Conservation (phyloP, 1,140 invertebrate species). For the Pogonomyrmex barbatus region DNA sequence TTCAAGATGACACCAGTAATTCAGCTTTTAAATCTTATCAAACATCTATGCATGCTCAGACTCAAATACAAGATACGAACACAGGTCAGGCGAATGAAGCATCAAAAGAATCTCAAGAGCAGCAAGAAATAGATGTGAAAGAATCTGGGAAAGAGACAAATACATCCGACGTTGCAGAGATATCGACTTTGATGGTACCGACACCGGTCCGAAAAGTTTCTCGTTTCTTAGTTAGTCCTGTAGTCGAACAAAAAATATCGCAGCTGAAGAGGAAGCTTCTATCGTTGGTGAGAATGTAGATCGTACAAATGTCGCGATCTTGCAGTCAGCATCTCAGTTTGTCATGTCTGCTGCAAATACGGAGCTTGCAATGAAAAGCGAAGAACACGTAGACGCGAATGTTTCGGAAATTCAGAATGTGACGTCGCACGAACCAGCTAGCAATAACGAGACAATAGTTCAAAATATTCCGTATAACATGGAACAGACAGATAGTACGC, state of each 20-base stretch:
- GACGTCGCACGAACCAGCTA: slow-evolving; percentile 22
- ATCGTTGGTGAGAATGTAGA: slow-evolving; percentile 34
- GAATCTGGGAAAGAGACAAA: slow-evolving; percentile 68
- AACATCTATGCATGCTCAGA: slow-evolving; percentile 28
- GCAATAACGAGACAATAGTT: slow-evolving; percentile 36
- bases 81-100: slow-evolving; percentile 36
- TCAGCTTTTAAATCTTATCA: slow-evolving; percentile 59
- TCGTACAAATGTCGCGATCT: slow-evolving; percentile 19
- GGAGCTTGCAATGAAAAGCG: slow-evolving; percentile 35
- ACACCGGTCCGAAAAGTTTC: slow-evolving; percentile 90
- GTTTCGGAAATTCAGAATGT: slow-evolving; percentile 51
- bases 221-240: slow-evolving; percentile 92
- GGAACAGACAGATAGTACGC: slow-evolving; percentile 65
- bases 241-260: slow-evolving; percentile 85
- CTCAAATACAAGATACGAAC: slow-evolving; percentile 35
- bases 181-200: slow-evolving; percentile 69
- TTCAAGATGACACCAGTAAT: slow-evolving; percentile 61
- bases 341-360: neutral
- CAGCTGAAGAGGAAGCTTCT: slow-evolving; percentile 68
- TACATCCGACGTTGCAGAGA: slow-evolving; percentile 60
- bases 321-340: slow-evolving; percentile 40
- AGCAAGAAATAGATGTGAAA: slow-evolving; percentile 54
- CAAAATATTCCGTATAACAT: slow-evolving; percentile 57
- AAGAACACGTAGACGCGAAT: slow-evolving; percentile 62
- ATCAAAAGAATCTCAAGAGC: slow-evolving; percentile 53